These are phyloP conservation scores for Premnoplex brunnescens DNA, from an alignment of 2,797 vertebrate species.

Conservation along the genomic window DNA sequence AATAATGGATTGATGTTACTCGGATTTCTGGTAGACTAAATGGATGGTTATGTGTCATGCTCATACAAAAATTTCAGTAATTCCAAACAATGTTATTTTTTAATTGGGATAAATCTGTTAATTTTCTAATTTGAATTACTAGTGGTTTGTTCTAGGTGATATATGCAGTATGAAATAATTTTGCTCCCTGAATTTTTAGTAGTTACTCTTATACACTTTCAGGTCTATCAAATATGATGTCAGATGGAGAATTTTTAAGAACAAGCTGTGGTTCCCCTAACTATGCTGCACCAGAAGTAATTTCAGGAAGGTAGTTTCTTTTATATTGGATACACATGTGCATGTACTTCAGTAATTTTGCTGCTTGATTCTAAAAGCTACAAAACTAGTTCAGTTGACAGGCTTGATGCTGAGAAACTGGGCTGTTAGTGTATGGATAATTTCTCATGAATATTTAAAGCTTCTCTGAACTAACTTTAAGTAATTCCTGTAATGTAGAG, in stretches of 20 bases:
- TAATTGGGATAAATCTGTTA: background rate
- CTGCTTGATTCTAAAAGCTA: constrained; percentile 22
- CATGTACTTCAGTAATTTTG: constrained; percentile 18
- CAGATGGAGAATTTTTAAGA: constrained; percentile 97
- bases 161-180: background rate
- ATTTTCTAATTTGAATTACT: background rate
- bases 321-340: constrained; percentile 35
- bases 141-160: background rate
- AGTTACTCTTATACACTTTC: constrained; percentile 68
- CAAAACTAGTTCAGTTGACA: background rate
- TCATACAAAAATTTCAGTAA: background rate
- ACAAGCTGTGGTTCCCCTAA: constrained; percentile 99
- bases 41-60: background rate
- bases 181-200: constrained; percentile 35
- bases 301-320: constrained; percentile 92
- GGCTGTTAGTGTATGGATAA: background rate
- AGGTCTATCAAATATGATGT: constrained; percentile 99
- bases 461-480: background rate
- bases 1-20: background rate
- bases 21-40: background rate
- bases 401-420: background rate
- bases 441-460: background rate
- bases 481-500: background rate
- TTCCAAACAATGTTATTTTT: background rate
- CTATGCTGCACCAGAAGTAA: constrained; percentile 98